Conservation (phyloP, 2,888 invertebrate species). For the Oithona nana region DNA sequence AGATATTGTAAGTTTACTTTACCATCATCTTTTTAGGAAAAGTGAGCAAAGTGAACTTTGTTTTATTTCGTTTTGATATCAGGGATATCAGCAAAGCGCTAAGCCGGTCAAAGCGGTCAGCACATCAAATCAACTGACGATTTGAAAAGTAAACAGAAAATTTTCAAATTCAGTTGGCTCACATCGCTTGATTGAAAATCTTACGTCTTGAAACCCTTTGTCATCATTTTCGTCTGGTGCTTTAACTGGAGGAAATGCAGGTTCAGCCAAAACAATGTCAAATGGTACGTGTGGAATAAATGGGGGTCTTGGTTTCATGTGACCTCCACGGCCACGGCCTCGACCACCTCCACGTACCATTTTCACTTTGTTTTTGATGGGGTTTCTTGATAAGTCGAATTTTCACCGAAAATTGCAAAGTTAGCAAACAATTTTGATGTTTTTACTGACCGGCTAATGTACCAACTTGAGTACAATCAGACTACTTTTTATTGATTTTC, state of each 20-base stretch:
- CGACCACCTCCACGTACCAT: conserved; percentile 18
- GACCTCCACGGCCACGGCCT: conserved; percentile 19
- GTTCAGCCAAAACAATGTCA: conserved; percentile 67
- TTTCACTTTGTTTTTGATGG: too few relatives aligned
- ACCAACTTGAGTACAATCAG: too few relatives aligned
- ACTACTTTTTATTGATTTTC: too few relatives aligned
- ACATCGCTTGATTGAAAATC: too few relatives aligned
- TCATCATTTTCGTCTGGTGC: conserved; percentile 51
- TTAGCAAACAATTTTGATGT: too few relatives aligned
- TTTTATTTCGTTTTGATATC: too few relatives aligned
- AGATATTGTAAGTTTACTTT: neutral
- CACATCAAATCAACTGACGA: neutral
- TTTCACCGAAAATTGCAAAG: too few relatives aligned
- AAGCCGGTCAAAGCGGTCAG: neutral
- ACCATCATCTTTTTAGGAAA: too few relatives aligned
- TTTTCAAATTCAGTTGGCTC: neutral
- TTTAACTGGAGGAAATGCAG: conserved; percentile 65
- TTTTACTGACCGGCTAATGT: neutral
- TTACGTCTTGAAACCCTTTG: conserved; percentile 21
- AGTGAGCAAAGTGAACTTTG: too few relatives aligned
- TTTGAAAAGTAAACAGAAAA: neutral
- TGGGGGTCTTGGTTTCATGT: conserved; percentile 20
- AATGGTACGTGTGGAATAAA: conserved; percentile 32
- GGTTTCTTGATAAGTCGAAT: too few relatives aligned
- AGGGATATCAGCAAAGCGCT: too few relatives aligned